These are phyloP conservation scores for Heliconius ethilla DNA, from an alignment of 2,888 invertebrate species.

Conservation along the genomic window DNA sequence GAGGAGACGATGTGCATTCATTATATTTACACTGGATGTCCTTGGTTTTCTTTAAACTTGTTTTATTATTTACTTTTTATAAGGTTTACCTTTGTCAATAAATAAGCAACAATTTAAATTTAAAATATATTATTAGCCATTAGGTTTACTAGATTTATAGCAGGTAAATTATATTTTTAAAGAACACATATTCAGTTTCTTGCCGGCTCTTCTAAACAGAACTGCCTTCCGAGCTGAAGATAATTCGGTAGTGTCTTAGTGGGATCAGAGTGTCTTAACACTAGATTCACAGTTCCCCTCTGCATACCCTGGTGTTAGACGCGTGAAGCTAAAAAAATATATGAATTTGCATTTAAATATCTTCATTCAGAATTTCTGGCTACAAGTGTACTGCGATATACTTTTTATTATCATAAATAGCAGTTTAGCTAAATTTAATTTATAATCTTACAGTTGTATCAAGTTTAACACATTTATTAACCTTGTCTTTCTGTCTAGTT, in stretches of 20 bases:
- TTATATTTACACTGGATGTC: slow-evolving; percentile 1
- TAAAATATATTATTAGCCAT: too few species aligned
- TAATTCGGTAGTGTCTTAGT: too few species aligned
- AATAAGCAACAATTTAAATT: too few species aligned
- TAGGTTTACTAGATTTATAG: too few species aligned
- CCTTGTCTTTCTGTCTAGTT: slow-evolving; percentile 26
- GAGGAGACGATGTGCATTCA: slow-evolving; percentile 7
- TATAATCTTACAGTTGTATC: not conserved
- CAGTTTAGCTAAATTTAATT: not conserved
- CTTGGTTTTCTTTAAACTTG: slow-evolving; percentile 17
- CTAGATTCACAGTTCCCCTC: too few species aligned
- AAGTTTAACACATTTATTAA: slow-evolving; percentile 15
- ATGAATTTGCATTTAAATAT: too few species aligned
- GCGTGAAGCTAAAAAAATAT: too few species aligned
- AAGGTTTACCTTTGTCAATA: not conserved
- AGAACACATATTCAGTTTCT: not conserved
- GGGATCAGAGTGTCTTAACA: too few species aligned
- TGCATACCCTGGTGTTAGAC: too few species aligned
- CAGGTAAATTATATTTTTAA: too few species aligned
- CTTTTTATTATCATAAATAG: not conserved
- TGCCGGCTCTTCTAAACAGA: not conserved
- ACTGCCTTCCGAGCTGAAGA: not conserved
- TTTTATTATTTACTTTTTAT: not conserved
- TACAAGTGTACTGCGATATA: not conserved
- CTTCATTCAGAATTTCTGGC: too few species aligned